Evolutionary conservation across 2,797 vertebrate genomes (phyloP), one percentile per base, ranked within the genome.

Genomic region (Anguilla pacifica): DNA sequence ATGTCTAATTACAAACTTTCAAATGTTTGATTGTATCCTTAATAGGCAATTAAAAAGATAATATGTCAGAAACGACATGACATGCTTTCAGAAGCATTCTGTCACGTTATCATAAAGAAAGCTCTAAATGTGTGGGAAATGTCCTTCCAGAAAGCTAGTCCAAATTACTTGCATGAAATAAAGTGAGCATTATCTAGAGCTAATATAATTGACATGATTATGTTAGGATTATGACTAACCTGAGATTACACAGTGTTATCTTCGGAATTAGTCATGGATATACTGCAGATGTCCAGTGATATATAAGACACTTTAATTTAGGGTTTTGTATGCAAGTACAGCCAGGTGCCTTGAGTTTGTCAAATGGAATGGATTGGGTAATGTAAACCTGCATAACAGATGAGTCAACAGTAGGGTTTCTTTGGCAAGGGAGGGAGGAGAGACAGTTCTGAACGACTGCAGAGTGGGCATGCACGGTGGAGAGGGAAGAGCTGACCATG

Each of bases 1-100:
- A 31, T 49, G 81, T 53, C 81, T 25, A 83, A 83, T 84, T 35
- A 84, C 55, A 84, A 57, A 25, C 83, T 17, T 59, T 84, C 13
- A 84, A 55, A 59, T 84, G 49, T 55, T 15, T 55, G n/a, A 84
- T 55, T 84, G 53, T 25, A 53, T 51, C 1, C 53, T 7, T 28
- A 55, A 83, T 25, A 59, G 83, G 25, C n/a, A 84, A 28, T 84
- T 49, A 28, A 55, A 57, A 53, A 39, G 49, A n/a, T 49, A 83
- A 83, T 83, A 49, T 82, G 77, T 25, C 46, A 5, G 39, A 43
- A 15, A 82, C 15, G 2, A 17, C 15, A 82, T 82, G 77, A 13
- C 11, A 15, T 43, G 28, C 15, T 82, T 46, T 43, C 28, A 49
- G n/a, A 82, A 19, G 77, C 35, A 46, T 83, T 55, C 10, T 83